Evolutionary conservation across 2,113 vertebrate genomes (phyloP).

Genomic region (Monopterus albus): DNA sequence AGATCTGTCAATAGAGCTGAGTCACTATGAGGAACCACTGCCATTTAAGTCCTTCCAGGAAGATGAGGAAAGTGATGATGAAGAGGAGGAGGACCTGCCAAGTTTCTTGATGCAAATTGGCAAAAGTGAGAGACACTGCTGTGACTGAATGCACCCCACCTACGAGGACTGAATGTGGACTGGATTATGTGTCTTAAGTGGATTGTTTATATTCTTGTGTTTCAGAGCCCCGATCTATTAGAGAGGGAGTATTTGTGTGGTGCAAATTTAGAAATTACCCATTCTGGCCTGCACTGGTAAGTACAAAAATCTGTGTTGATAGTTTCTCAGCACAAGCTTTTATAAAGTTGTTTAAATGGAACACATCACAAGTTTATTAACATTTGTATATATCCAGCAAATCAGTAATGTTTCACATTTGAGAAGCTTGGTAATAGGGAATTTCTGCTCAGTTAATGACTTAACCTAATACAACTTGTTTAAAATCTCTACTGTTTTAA

Average conservation of each 20-base stretch:
- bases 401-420: too few species aligned
- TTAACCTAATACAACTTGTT: too few species aligned
- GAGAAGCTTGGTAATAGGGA: too few species aligned
- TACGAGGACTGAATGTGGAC: background rate
- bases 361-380: too few species aligned
- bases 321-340: background rate
- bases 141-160: background rate
- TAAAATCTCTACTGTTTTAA: background rate
- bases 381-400: too few species aligned
- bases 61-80: slow-evolving; percentile 67
- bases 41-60: slow-evolving; percentile 39
- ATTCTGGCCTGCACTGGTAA: slow-evolving; percentile 83
- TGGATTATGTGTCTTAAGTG: background rate
- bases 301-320: slow-evolving; percentile 1
- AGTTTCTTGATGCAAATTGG: slow-evolving; percentile 71
- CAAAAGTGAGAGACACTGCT: slow-evolving; percentile 62
- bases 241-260: slow-evolving; percentile 81
- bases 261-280: slow-evolving; percentile 78
- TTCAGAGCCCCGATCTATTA: slow-evolving; percentile 74
- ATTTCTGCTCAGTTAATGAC: too few species aligned
- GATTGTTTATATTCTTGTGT: slow-evolving; percentile 17
- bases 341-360: background rate
- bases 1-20: slow-evolving; percentile 79
- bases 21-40: slow-evolving; percentile 60
- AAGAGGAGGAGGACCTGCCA: slow-evolving; percentile 78